phyloP scores from a whole-genome alignment of 2,113 vertebrate species.

The Forbesichthys agassizii region DNA sequence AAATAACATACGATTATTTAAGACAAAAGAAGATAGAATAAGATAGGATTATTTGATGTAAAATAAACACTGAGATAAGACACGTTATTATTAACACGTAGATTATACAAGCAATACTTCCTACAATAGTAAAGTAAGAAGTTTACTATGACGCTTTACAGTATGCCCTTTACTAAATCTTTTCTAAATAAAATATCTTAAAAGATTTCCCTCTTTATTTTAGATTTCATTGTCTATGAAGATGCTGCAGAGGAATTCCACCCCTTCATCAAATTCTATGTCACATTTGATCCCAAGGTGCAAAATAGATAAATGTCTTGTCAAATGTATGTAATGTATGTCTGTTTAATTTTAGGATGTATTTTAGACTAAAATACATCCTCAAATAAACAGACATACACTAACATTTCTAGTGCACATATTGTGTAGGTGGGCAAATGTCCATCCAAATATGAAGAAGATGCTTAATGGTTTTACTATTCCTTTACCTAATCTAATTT shows the following conservation, averaged over 20 bases:
- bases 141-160: too few relatives aligned
- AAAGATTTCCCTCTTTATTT: not conserved
- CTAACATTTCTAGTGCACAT: not conserved
- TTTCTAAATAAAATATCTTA: not conserved
- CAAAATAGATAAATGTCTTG: not conserved
- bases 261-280: constrained; percentile 90
- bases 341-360: not conserved
- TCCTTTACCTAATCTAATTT: not conserved
- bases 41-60: too few relatives aligned
- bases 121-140: too few relatives aligned
- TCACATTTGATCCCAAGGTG: constrained; percentile 90
- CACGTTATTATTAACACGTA: too few relatives aligned
- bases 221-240: constrained; percentile 87
- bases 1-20: not conserved
- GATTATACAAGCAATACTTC: too few relatives aligned
- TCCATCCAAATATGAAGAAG: not conserved
- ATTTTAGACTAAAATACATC: not conserved
- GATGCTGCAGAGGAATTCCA: constrained; percentile 91
- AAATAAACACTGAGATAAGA: too few relatives aligned
- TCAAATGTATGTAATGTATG: not conserved
- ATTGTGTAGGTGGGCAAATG: not conserved
- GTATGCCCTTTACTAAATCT: too few relatives aligned
- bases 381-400: too few relatives aligned
- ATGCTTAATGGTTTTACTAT: not conserved
- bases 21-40: too few relatives aligned